Evolutionary conservation across 1,140 invertebrate genomes (phyloP).

Genomic region (Scaptomyza hsui): DNA sequence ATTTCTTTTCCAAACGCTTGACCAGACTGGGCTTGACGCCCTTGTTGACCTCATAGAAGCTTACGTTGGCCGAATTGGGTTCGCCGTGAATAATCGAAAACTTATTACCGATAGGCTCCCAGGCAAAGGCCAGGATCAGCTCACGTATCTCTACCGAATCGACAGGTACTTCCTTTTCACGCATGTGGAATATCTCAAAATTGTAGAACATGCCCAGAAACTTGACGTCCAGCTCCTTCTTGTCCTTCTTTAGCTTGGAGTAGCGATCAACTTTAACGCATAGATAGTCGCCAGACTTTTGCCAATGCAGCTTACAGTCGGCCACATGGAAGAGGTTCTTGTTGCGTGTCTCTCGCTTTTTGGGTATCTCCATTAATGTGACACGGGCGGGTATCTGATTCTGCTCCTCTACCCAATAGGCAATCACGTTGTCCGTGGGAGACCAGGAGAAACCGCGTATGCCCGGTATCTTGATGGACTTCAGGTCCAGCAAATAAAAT

Average conservation of each 20-base stretch:
- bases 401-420: constrained; percentile 99
- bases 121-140: constrained; percentile 97
- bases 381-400: constrained; percentile 95
- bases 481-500: constrained; percentile 96
- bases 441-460: constrained; percentile 99
- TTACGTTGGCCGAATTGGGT: constrained; percentile 93
- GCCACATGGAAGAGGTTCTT: constrained; percentile 99
- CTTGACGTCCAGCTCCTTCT: constrained; percentile 93
- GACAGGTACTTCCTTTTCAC: constrained; percentile 98
- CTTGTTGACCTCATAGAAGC: constrained; percentile 96
- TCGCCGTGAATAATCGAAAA: constrained; percentile 99
- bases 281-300: constrained; percentile 96
- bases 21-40: constrained; percentile 94
- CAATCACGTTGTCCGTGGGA: constrained; percentile 97
- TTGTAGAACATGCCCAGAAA: constrained; percentile 99
- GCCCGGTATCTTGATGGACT: constrained; percentile 96
- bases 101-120: constrained; percentile 98
- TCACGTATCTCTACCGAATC: constrained; percentile 98
- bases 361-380: constrained; percentile 93
- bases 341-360: constrained; percentile 95
- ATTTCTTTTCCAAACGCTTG: constrained; percentile 95
- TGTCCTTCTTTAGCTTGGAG: constrained; percentile 96
- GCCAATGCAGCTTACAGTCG: constrained; percentile 99
- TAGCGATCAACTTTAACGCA: constrained; percentile 99
- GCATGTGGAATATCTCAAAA: constrained; percentile 99